Conservation (phyloP, 2,888 invertebrate species). For the Drosophila imparisetae region DNA sequence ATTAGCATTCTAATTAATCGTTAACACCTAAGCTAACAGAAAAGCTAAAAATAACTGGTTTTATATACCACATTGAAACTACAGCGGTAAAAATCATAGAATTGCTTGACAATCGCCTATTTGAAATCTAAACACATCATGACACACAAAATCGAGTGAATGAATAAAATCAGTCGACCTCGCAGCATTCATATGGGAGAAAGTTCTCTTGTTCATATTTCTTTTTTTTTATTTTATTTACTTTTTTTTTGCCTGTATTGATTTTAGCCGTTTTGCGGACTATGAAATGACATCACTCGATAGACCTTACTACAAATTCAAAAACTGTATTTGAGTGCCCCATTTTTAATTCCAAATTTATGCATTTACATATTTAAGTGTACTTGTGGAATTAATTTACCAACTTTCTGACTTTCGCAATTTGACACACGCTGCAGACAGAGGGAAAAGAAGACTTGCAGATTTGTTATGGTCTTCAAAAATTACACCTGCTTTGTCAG, state of each 20-base stretch:
- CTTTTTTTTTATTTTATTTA: slow-evolving; percentile 17
- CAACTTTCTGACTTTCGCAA: slow-evolving; percentile 4
- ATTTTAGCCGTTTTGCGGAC: slow-evolving; percentile 21
- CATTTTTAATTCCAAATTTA: background rate
- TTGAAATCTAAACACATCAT: slow-evolving; percentile 42
- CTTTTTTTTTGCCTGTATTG: slow-evolving; percentile 34
- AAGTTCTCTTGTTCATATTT: slow-evolving; percentile 55
- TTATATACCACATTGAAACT: slow-evolving; percentile 18
- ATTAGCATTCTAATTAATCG: slow-evolving; percentile 63
- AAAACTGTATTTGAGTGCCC: slow-evolving; percentile 16
- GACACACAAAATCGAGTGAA: slow-evolving; percentile 50
- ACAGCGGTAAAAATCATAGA: slow-evolving; percentile 27
- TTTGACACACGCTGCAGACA: background rate
- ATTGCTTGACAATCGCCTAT: slow-evolving; percentile 51
- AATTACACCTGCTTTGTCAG: slow-evolving; percentile 3
- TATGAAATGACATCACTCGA: slow-evolving; percentile 52
- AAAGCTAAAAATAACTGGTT: slow-evolving; percentile 47
- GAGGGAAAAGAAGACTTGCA: background rate
- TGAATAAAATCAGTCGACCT: slow-evolving; percentile 40
- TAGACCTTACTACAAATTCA: slow-evolving; percentile 14
- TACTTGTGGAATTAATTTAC: background rate
- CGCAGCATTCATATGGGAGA: slow-evolving; percentile 73
- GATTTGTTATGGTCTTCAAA: background rate
- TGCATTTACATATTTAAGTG: slow-evolving; percentile 7
- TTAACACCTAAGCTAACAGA: slow-evolving; percentile 53